Conservation (phyloP, 2,888 invertebrate species). For the Phragmatobia fuliginosa region DNA sequence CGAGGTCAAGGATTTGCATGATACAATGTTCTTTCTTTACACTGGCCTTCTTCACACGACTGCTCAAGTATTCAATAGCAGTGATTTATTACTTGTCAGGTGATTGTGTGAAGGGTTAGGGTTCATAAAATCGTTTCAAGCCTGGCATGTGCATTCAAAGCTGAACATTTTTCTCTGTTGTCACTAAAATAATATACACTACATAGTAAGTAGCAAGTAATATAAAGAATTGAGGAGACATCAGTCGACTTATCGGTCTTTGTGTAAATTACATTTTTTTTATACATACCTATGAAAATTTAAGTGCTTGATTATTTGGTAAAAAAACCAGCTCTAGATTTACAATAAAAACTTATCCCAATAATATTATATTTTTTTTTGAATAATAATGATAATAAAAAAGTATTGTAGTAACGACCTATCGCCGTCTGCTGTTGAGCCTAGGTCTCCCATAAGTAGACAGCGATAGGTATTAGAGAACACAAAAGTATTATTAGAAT, state of each 20-base stretch:
- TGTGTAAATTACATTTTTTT: too few relatives aligned
- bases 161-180: conserved; percentile 22
- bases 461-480: too few relatives aligned
- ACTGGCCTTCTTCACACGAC: conserved; percentile 54
- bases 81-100: conserved; percentile 62
- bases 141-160: conserved; percentile 45
- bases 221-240: background rate
- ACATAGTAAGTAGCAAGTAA: background rate
- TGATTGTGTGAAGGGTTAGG: conserved; percentile 39
- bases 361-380: too few relatives aligned
- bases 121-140: conserved; percentile 56
- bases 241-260: background rate
- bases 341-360: too few relatives aligned
- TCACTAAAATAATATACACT: background rate
- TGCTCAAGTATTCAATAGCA: conserved; percentile 51
- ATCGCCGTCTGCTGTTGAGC: too few relatives aligned
- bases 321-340: too few relatives aligned
- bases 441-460: too few relatives aligned
- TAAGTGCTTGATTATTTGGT: too few relatives aligned
- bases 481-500: too few relatives aligned
- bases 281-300: too few relatives aligned
- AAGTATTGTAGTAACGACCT: too few relatives aligned
- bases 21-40: conserved; percentile 70
- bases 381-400: too few relatives aligned
- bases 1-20: conserved; percentile 71